Percentiles rank a stretch among this genome's conserved stretches.
Conservation (phyloP, 2,113 vertebrate genomes). For the Excalfactoria chinensis region DNA sequence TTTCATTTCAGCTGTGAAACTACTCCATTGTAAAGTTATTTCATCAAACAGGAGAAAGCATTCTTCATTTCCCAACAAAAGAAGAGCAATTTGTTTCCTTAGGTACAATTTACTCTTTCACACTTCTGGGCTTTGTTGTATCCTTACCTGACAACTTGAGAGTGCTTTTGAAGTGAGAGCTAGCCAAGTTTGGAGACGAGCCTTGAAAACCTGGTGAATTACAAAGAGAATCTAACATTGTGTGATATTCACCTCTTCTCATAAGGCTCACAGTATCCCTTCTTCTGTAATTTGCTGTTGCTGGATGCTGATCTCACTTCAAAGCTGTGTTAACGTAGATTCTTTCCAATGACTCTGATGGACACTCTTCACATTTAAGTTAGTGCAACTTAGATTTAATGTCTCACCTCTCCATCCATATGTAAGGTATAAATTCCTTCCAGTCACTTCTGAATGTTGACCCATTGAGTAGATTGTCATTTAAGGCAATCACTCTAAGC, state of each 20-base stretch:
- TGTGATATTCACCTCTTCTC: background rate
- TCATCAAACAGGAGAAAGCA: background rate
- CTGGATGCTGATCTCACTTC: conserved; percentile 5
- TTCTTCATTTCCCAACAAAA: conserved; percentile 29
- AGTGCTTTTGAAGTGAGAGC: conserved; percentile 38
- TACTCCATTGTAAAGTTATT: conserved; percentile 46
- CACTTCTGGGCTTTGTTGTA: conserved; percentile 21
- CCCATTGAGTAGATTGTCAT: background rate
- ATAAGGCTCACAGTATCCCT: background rate
- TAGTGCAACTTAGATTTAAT: background rate
- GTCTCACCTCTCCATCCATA: conserved; percentile 8
- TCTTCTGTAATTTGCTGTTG: background rate
- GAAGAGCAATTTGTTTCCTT: conserved; percentile 46
- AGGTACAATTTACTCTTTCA: conserved; percentile 36
- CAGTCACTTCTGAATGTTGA: background rate
- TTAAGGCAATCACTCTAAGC: background rate
- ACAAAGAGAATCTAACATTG: background rate
- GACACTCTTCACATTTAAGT: background rate
- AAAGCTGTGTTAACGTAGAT: background rate
- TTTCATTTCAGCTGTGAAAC: conserved; percentile 46
- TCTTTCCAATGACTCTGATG: conserved; percentile 1
- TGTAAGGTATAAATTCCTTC: background rate
- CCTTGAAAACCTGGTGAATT: background rate
- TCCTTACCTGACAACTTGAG: conserved; percentile 35
- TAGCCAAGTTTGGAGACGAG: conserved; percentile 9